Conservation (phyloP, 2,113 vertebrate genomes). For the Glaucidium brasilianum region DNA sequence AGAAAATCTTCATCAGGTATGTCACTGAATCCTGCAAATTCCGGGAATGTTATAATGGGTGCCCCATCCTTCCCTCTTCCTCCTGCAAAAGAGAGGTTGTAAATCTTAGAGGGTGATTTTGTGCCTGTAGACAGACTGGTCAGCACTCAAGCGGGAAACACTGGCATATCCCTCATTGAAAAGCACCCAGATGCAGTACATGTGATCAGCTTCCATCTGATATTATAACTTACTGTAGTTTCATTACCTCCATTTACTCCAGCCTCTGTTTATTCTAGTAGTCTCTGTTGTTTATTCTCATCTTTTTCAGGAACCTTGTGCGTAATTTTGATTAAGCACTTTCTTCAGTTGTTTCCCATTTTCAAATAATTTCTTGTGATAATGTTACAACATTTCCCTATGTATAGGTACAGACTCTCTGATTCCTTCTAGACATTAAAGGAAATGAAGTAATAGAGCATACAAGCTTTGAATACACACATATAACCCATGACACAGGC, state of each 20-base stretch:
- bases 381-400: background rate
- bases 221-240: background rate
- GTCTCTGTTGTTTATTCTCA: background rate
- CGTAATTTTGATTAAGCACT: background rate
- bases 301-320: background rate
- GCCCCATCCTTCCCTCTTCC: constrained; percentile 92
- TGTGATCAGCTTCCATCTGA: background rate
- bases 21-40: constrained; percentile 88
- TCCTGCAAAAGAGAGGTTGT: constrained; percentile 71
- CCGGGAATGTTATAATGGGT: constrained; percentile 92
- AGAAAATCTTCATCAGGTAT: constrained; percentile 92
- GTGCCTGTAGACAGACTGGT: background rate
- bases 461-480: background rate
- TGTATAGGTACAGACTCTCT: background rate
- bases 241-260: background rate
- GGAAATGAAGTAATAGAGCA: background rate
- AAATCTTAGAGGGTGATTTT: background rate
- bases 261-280: background rate
- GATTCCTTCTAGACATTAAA: background rate
- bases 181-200: background rate
- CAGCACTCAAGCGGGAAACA: background rate
- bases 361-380: background rate
- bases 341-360: background rate
- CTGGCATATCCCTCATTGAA: background rate
- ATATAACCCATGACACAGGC: background rate